Evolutionary conservation across 2,113 vertebrate species (phyloP).

Genomic region (Phaethornis superciliosus): DNA sequence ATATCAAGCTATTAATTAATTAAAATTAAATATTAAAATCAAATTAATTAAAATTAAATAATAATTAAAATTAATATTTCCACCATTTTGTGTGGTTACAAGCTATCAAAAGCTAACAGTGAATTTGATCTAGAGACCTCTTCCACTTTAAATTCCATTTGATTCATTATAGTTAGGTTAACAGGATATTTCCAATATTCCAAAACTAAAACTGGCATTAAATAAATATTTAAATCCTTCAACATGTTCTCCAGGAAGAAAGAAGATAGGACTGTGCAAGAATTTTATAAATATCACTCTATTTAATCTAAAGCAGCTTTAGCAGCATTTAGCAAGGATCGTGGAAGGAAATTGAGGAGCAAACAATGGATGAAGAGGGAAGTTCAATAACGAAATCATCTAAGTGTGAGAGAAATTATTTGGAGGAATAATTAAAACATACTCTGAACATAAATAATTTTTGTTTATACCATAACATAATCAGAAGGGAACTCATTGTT

Average conservation of each 20-base stretch:
- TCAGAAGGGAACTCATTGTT: background rate
- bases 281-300: background rate
- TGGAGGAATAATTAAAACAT: background rate
- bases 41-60: too few relatives aligned
- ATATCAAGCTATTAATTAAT: background rate
- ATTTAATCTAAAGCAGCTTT: background rate
- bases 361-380: background rate
- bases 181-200: background rate
- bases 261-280: background rate
- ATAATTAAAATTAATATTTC: background rate
- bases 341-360: background rate
- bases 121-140: background rate
- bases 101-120: background rate
- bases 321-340: background rate
- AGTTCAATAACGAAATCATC: background rate
- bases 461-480: background rate
- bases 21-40: too few relatives aligned
- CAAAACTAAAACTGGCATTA: background rate
- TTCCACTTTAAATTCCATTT: background rate
- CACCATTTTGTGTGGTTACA: background rate
- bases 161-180: background rate
- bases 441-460: background rate
- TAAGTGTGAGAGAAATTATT: background rate
- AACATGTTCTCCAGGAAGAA: background rate
- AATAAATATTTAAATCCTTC: background rate